Percentiles rank a stretch among this genome's conserved stretches.
These are phyloP conservation scores for Salticus scenicus DNA, from an alignment of 2,888 invertebrate species.

Conservation along the genomic window DNA sequence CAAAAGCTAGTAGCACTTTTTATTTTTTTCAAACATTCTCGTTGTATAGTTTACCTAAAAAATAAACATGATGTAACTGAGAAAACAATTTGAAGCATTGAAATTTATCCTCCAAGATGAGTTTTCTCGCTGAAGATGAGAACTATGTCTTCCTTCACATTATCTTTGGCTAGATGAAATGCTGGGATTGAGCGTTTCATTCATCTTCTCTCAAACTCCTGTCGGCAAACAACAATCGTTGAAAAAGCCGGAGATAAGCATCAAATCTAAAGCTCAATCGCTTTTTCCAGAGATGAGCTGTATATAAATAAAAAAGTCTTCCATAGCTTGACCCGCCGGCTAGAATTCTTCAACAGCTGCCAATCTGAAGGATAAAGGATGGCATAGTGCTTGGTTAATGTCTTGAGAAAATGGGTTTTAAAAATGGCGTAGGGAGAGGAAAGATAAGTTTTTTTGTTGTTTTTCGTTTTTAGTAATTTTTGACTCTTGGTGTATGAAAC, in stretches of 20 bases:
- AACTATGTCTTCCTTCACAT: background rate
- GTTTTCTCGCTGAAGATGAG: background rate
- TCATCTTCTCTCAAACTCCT: conserved; percentile 24
- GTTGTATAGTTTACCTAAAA: too few relatives aligned
- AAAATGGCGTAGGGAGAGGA: conserved; percentile 12
- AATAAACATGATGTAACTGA: background rate
- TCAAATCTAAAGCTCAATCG: conserved; percentile 18
- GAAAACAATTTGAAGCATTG: background rate
- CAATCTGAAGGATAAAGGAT: conserved; percentile 34
- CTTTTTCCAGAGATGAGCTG: background rate
- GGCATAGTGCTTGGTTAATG: conserved; percentile 27
- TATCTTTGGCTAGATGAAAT: conserved; percentile 10
- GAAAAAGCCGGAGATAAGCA: conserved; percentile 48
- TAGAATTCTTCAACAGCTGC: conserved; percentile 32
- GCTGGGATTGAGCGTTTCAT: conserved; percentile 5
- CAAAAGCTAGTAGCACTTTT: too few relatives aligned
- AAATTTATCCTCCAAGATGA: background rate
- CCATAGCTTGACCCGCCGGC: background rate
- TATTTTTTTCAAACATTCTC: too few relatives aligned
- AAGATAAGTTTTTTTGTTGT: conserved; percentile 4
- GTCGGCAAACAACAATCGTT: conserved; percentile 25
- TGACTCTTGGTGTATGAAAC: background rate
- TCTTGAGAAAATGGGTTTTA: conserved; percentile 21
- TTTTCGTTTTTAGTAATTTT: background rate
- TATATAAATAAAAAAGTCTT: conserved; percentile 25